Evolutionary conservation across 2,888 invertebrate species (phyloP).

Genomic region (Petrolisthes manimaculis): DNA sequence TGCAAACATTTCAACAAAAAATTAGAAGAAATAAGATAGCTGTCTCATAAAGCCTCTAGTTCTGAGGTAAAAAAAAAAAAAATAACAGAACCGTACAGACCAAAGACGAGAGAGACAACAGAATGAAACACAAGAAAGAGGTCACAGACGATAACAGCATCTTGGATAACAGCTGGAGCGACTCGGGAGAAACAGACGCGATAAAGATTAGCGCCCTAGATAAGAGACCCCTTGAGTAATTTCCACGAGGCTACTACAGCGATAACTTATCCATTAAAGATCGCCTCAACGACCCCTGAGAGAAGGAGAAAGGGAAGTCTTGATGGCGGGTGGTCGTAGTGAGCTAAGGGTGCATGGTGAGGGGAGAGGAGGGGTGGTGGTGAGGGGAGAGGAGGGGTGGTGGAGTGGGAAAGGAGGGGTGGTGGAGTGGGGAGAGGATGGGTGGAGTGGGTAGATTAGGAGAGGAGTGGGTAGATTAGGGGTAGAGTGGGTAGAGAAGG

Average conservation of each 20-base stretch:
- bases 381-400: neutral
- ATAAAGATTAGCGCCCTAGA: no score
- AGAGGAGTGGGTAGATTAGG: neutral
- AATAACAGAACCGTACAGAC: no score
- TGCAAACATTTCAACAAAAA: no score
- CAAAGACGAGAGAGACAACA: no score
- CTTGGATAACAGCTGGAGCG: no score
- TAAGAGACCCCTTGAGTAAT: neutral
- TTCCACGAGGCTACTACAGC: neutral
- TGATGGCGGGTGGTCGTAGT: no score
- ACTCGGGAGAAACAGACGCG: no score
- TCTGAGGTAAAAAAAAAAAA: no score
- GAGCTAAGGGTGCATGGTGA: neutral
- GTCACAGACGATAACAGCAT: no score
- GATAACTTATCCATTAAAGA: conserved; percentile 30
- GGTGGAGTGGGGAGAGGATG: neutral
- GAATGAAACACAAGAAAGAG: no score
- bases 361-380: neutral
- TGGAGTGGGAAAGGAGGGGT: neutral
- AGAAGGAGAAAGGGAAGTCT: neutral
- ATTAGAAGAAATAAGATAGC: no score
- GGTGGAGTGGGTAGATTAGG: neutral
- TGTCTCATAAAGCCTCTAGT: no score
- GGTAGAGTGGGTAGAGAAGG: neutral
- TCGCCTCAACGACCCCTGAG: neutral